Conservation (phyloP, 2,888 invertebrate genomes). For the Noctuana brunneofusca region DNA sequence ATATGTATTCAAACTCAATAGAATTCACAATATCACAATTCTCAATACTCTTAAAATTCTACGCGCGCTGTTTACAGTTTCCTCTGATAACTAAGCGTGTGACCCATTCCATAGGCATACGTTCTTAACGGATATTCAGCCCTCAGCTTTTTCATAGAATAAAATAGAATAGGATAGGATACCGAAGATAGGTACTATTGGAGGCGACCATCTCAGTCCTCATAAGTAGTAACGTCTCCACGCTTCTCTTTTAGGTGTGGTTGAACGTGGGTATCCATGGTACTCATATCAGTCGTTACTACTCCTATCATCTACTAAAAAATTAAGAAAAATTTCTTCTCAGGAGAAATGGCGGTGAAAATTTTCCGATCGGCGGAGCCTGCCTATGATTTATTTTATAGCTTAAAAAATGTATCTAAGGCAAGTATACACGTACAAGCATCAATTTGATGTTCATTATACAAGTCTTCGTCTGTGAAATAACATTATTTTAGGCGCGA, state of each 20-base stretch:
- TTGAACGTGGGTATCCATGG: no score
- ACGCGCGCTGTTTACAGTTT: conserved; percentile 50
- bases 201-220: no score
- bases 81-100: conserved; percentile 49
- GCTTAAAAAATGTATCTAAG: not conserved
- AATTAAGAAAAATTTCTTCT: no score
- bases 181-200: no score
- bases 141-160: not conserved
- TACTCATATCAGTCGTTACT: no score
- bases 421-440: not conserved
- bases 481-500: conserved; percentile 19
- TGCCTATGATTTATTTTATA: not conserved
- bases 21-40: conserved; percentile 40
- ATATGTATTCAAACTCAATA: conserved; percentile 45
- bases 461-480: not conserved
- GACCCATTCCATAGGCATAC: conserved; percentile 34
- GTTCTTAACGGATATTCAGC: conserved; percentile 39
- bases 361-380: no score
- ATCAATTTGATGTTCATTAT: not conserved
- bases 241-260: no score
- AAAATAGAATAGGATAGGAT: not conserved
- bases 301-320: no score
- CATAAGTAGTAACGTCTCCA: no score
- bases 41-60: conserved; percentile 55
- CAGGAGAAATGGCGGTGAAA: no score